Evolutionary conservation across 2,888 invertebrate genomes (phyloP).

Genomic region (Chorisops tibialis): DNA sequence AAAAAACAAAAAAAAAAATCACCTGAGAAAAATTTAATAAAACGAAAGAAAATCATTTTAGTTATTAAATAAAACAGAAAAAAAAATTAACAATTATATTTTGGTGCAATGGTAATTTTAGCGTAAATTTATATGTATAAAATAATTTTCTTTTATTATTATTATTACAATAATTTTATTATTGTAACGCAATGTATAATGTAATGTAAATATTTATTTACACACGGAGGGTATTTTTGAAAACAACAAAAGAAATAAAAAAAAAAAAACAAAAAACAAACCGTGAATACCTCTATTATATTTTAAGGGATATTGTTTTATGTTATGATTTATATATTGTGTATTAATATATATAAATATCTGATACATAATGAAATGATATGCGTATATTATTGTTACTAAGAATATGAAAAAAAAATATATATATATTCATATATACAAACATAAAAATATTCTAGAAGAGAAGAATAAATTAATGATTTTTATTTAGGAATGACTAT

Average conservation of each 20-base stretch:
- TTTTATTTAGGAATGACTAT: neutral
- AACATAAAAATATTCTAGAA: neutral
- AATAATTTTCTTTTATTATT: conserved; percentile 14
- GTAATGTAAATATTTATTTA: conserved; percentile 24
- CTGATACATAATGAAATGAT: neutral
- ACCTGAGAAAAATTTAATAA: neutral
- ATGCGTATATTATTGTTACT: neutral
- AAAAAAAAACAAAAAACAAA: too few species aligned
- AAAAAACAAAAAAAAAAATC: neutral
- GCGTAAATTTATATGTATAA: conserved; percentile 11
- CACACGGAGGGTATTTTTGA: conserved; percentile 15
- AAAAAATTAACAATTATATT: conserved; percentile 15
- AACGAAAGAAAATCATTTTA: neutral
- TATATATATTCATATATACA: neutral
- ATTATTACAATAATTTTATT: neutral
- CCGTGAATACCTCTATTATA: neutral
- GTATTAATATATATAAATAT: neutral
- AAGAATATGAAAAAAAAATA: neutral
- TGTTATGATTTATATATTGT: neutral
- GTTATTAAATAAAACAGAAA: conserved; percentile 4
- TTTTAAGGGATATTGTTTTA: conserved; percentile 6
- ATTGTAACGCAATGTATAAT: conserved; percentile 20
- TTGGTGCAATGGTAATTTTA: conserved; percentile 26
- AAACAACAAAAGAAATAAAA: too few species aligned
- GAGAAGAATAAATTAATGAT: conserved; percentile 1